phyloP scores from a whole-genome alignment of 2,797 vertebrate species.

The Labroides dimidiatus region DNA sequence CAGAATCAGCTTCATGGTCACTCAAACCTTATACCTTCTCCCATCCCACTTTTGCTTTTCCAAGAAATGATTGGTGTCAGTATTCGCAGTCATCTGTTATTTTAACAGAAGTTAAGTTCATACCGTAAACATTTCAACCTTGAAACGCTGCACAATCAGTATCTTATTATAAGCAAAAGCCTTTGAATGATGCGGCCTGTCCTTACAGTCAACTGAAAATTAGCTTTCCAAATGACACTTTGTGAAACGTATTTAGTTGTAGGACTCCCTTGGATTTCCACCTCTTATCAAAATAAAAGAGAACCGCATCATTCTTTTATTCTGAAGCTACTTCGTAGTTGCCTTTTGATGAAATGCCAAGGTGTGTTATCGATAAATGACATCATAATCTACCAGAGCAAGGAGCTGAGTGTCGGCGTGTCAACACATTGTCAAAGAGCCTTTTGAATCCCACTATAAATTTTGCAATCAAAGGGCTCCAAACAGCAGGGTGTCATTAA shows the following conservation, averaged over 20 bases:
- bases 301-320: not conserved
- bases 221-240: not conserved
- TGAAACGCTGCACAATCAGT: not conserved
- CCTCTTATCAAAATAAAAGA: not conserved
- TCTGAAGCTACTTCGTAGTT: constrained; percentile 2
- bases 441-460: constrained; percentile 7
- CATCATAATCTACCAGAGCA: not conserved
- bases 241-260: not conserved
- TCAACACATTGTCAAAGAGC: constrained; percentile 7
- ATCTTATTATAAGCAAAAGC: no score
- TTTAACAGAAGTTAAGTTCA: not conserved
- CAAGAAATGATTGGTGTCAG: no score
- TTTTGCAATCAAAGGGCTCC: constrained; percentile 7
- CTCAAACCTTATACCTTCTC: no score
- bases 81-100: no score
- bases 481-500: constrained; percentile 30
- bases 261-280: not conserved
- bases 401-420: not conserved
- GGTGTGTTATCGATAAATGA: constrained; percentile 8
- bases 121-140: not conserved
- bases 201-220: not conserved
- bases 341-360: constrained; percentile 11
- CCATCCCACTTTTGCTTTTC: no score
- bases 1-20: no score
- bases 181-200: no score